A percentile compares a stretch with the other conserved stretches of the same genome.
Evolutionary conservation across 2,113 vertebrate species (phyloP).

Genomic region (Ceyx margarethae): DNA sequence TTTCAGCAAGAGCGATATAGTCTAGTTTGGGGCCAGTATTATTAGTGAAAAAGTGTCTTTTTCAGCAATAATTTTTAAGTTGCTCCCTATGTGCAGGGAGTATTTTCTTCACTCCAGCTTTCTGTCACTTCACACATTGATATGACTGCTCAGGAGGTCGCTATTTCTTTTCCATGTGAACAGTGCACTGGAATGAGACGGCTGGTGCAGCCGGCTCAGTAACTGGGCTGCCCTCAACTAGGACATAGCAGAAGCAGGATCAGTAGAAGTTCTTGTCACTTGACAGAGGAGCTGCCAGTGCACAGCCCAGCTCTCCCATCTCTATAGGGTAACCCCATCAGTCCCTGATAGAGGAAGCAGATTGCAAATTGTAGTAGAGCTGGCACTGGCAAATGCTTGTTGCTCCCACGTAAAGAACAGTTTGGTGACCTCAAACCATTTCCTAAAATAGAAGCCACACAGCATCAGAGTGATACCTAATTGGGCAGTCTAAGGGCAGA

Average conservation of each 20-base stretch:
- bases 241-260: background rate
- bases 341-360: background rate
- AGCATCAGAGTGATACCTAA: background rate
- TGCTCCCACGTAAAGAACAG: background rate
- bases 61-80: background rate
- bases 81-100: background rate
- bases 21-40: background rate
- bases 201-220: background rate
- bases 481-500: background rate
- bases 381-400: background rate
- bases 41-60: background rate
- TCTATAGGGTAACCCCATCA: rapidly evolving
- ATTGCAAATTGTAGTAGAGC: background rate
- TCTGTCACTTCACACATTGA: background rate
- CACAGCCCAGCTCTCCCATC: background rate
- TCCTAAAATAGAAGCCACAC: background rate
- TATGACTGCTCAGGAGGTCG: background rate
- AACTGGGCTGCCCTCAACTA: background rate
- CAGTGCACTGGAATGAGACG: background rate
- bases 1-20: background rate
- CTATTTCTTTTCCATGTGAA: background rate
- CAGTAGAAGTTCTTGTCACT: background rate
- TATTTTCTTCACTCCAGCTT: background rate
- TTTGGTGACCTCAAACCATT: background rate
- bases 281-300: background rate